phyloP scores from a whole-genome alignment of 2,888 invertebrate species.

The Heliconius charithonia region DNA sequence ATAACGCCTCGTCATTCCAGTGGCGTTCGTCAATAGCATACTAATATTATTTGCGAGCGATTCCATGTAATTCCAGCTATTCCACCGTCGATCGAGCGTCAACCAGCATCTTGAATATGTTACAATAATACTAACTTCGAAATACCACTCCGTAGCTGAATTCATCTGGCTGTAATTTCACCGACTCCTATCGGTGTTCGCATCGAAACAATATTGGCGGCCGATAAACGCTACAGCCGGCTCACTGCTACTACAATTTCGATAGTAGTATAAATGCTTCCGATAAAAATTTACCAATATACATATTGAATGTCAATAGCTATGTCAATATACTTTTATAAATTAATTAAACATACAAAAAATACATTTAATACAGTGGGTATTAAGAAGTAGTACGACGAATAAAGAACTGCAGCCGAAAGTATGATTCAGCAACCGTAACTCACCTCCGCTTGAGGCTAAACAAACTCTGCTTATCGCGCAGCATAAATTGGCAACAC shows the following conservation, averaged over 20 bases:
- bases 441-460: conserved; percentile 71
- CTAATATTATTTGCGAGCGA: conserved; percentile 77
- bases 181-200: conserved; percentile 40
- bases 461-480: conserved; percentile 82
- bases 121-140: conserved; percentile 60
- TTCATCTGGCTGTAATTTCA: conserved; percentile 48
- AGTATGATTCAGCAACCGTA: conserved; percentile 64
- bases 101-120: conserved; percentile 79
- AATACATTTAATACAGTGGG: not conserved
- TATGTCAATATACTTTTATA: not conserved
- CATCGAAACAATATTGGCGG: conserved; percentile 45
- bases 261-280: conserved; percentile 32
- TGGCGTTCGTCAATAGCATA: conserved; percentile 75
- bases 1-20: conserved; percentile 80
- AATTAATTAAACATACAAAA: not conserved
- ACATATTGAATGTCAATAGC: not conserved
- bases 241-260: conserved; percentile 36
- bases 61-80: conserved; percentile 76
- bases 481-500: conserved; percentile 82
- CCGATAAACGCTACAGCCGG: conserved; percentile 46
- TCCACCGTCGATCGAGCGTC: conserved; percentile 66
- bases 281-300: conserved; percentile 30
- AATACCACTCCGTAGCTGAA: conserved; percentile 53
- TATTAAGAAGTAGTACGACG: conserved; percentile 33
- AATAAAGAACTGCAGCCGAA: conserved; percentile 60